phyloP scores from a whole-genome alignment of 2,888 invertebrate genomes.

The Drosophila kambysellisi region DNA sequence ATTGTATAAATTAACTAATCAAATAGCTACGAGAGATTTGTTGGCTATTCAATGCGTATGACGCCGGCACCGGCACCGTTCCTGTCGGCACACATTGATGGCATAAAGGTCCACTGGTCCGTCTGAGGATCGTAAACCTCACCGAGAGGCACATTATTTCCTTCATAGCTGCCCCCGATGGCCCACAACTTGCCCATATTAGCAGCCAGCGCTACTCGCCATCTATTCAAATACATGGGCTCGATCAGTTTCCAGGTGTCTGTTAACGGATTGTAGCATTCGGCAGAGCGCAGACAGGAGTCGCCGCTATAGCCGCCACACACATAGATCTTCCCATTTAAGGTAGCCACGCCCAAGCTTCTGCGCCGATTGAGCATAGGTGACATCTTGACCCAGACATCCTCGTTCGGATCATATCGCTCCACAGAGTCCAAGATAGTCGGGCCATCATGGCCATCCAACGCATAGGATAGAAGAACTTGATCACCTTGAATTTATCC shows the following conservation, averaged over 20 bases:
- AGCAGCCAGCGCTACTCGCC: conserved; percentile 92
- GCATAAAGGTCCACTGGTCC: conserved; percentile 90
- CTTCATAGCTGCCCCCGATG: conserved; percentile 91
- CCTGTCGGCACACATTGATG: conserved; percentile 93
- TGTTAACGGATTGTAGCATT: conserved; percentile 91
- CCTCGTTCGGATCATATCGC: conserved; percentile 90
- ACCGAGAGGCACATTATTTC: conserved; percentile 92
- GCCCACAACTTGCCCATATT: conserved; percentile 94
- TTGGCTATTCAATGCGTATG: conserved; percentile 86
- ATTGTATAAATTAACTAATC: conserved; percentile 54
- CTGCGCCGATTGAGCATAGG: conserved; percentile 93
- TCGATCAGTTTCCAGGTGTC: conserved; percentile 92
- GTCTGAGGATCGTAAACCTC: conserved; percentile 92
- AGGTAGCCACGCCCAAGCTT: conserved; percentile 92
- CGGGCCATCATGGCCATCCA: conserved; percentile 95
- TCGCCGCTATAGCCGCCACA: conserved; percentile 95
- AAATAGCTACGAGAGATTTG: conserved; percentile 36
- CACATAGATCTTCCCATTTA: conserved; percentile 93
- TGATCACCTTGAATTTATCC: too few relatives aligned
- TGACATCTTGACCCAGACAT: conserved; percentile 90
- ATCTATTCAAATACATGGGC: conserved; percentile 93
- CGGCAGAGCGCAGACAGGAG: conserved; percentile 92
- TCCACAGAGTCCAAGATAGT: conserved; percentile 95
- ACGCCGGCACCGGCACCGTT: conserved; percentile 96
- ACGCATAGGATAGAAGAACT: conserved; percentile 86